These are phyloP conservation scores for Myiotriccus ornatus DNA, from an alignment of 2,797 vertebrate genomes.

Conservation along the genomic window DNA sequence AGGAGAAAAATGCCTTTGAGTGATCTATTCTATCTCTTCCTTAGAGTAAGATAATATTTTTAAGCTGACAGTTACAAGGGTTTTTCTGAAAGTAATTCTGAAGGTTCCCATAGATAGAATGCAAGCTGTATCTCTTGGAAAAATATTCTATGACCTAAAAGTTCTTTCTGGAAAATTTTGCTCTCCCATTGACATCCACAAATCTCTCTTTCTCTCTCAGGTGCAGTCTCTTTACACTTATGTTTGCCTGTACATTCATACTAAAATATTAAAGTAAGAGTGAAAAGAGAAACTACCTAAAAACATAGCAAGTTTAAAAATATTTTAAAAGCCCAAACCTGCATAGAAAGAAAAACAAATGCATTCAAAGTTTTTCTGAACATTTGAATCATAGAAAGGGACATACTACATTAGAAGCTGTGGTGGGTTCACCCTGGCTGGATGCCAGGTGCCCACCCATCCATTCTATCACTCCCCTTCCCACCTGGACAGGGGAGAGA, in stretches of 20 bases:
- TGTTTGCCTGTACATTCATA: background rate
- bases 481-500: background rate
- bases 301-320: background rate
- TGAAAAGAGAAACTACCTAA: background rate
- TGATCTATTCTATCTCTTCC: background rate
- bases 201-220: background rate
- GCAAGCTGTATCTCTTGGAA: background rate
- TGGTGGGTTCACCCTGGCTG: too few relatives aligned
- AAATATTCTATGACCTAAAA: background rate
- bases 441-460: too few relatives aligned
- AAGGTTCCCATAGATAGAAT: background rate
- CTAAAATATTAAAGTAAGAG: background rate
- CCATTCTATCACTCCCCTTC: too few relatives aligned
- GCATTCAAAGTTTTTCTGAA: accelerated
- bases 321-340: background rate
- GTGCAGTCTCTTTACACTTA: background rate
- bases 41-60: background rate
- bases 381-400: background rate
- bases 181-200: background rate
- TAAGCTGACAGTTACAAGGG: background rate
- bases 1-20: background rate
- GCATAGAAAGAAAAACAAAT: background rate
- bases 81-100: background rate
- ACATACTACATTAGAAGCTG: background rate
- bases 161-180: background rate